Evolutionary conservation across 2,113 vertebrate genomes (phyloP).

Genomic region (Callaeas wilsoni): DNA sequence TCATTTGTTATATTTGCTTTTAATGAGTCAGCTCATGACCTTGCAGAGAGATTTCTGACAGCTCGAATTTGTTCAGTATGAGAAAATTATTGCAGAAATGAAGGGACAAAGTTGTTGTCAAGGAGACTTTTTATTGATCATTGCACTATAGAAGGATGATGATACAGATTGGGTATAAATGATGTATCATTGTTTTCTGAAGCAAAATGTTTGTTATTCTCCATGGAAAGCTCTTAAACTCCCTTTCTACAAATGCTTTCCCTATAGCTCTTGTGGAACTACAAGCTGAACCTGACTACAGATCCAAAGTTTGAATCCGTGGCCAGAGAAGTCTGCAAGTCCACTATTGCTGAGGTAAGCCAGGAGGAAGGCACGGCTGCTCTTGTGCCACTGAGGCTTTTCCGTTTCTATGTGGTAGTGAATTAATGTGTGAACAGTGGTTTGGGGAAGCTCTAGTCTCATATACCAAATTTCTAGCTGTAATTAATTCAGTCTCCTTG

Average conservation of each 20-base stretch:
- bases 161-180: neutral
- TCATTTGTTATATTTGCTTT: neutral
- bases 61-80: neutral
- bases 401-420: accelerated
- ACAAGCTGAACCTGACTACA: constrained; percentile 92
- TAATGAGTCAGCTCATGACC: neutral
- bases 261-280: constrained; percentile 91
- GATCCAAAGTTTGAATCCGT: constrained; percentile 96
- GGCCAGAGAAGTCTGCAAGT: constrained; percentile 93
- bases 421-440: neutral
- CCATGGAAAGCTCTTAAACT: neutral
- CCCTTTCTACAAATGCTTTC: neutral
- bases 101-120: neutral
- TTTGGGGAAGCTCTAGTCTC: neutral
- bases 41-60: neutral
- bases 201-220: neutral
- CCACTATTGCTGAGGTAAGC: constrained; percentile 87
- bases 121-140: neutral
- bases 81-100: neutral
- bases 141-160: neutral
- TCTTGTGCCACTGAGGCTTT: neutral
- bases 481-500: neutral
- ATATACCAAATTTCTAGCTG: neutral
- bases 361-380: neutral
- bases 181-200: neutral